These are phyloP conservation scores for Dolichotis patagonum DNA, from an alignment of 2,113 vertebrate species.

Conservation along the genomic window DNA sequence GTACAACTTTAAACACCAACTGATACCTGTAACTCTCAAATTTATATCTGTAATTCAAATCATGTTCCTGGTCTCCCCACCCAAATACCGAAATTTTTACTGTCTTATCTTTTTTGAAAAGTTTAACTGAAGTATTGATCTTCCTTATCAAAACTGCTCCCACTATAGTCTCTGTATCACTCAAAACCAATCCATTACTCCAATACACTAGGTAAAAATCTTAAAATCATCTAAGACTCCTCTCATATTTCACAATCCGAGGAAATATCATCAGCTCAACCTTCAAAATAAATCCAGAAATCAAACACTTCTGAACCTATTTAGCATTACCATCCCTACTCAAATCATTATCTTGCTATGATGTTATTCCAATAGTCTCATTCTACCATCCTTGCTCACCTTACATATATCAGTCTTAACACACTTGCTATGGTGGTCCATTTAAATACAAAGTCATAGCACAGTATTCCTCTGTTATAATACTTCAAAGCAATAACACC, in stretches of 20 bases:
- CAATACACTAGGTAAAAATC: not conserved
- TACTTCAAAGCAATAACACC: not conserved
- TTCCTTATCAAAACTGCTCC: not conserved
- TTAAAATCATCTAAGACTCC: not conserved
- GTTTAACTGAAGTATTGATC: not conserved
- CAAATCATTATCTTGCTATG: not conserved
- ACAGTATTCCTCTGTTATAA: not conserved
- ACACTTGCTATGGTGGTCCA: not conserved
- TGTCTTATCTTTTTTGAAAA: not conserved
- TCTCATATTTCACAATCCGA: not conserved
- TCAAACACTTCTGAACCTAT: not conserved
- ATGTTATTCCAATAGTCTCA: not conserved
- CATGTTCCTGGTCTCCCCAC: not conserved
- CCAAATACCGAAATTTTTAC: not conserved
- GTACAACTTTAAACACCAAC: not conserved
- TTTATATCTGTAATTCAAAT: not conserved
- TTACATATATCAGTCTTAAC: not conserved
- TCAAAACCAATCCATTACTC: not conserved
- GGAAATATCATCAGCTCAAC: not conserved
- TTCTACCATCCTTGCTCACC: not conserved
- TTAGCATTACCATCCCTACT: not conserved
- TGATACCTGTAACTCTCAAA: not conserved
- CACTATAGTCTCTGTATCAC: not conserved
- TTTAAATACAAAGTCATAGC: slow-evolving; percentile 1
- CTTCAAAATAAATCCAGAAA: not conserved